These are phyloP conservation scores for Sebastolobus altivelis DNA, from an alignment of 2,797 vertebrate genomes.

Conservation along the genomic window DNA sequence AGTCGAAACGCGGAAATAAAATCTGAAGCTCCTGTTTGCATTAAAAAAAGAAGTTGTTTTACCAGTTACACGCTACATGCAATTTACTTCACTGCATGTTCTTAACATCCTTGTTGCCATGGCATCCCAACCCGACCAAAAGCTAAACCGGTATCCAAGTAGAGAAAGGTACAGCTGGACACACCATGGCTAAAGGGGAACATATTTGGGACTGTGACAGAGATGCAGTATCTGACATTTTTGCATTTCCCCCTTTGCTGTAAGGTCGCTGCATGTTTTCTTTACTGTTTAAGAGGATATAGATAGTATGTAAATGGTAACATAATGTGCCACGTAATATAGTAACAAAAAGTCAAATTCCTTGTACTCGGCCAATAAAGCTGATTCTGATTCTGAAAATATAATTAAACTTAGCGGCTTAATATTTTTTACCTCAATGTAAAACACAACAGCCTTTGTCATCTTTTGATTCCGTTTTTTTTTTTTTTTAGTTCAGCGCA, in stretches of 20 bases:
- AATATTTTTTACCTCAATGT: no score
- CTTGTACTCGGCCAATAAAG: no score
- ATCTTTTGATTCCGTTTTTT: not conserved
- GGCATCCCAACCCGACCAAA: not conserved
- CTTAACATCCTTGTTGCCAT: conserved; percentile 3
- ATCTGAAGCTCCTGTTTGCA: not conserved
- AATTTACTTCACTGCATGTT: not conserved
- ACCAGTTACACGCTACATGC: not conserved
- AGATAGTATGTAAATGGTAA: no score
- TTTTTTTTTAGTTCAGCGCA: not conserved
- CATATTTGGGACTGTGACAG: not conserved
- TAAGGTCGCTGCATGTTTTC: not conserved
- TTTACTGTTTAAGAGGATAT: not conserved
- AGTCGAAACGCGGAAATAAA: not conserved
- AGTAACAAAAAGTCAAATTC: no score
- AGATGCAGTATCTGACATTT: conserved; percentile 2
- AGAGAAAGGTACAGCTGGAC: not conserved
- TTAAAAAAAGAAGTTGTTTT: not conserved
- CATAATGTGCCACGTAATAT: no score
- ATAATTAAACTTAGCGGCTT: no score
- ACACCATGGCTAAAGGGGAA: no score
- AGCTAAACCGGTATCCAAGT: not conserved
- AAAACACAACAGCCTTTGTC: not conserved
- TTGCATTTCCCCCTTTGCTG: not conserved
- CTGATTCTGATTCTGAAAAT: no score